These are phyloP conservation scores for Stegodyphus dumicola DNA, from an alignment of 1,140 invertebrate genomes.

Conservation along the genomic window DNA sequence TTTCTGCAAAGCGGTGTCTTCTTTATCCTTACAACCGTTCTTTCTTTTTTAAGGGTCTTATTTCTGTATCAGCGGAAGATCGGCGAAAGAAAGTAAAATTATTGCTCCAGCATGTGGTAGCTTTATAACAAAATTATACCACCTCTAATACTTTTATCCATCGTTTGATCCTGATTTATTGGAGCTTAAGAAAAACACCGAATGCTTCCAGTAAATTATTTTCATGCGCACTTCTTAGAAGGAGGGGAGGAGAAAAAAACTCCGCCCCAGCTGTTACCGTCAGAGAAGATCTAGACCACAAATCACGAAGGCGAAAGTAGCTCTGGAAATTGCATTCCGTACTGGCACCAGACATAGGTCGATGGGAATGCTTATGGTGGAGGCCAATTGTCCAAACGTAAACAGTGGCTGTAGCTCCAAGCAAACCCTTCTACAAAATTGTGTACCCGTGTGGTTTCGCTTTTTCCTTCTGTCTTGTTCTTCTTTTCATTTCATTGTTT, in stretches of 20 bases:
- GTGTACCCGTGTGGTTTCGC: too few species aligned
- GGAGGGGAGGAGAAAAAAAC: conserved; percentile 25
- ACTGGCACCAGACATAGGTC: conserved; percentile 26
- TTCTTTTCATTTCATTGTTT: too few species aligned
- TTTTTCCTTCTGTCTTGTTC: too few species aligned
- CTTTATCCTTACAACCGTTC: too few species aligned
- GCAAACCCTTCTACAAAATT: too few species aligned
- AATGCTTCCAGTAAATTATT: conserved; percentile 42
- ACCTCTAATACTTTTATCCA: conserved; percentile 30
- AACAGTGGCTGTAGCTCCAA: too few species aligned
- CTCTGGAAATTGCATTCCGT: conserved; percentile 45
- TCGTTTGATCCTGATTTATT: conserved; percentile 30
- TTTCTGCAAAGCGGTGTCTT: too few species aligned
- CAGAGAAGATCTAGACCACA: conserved; percentile 42
- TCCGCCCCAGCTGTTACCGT: conserved; percentile 33
- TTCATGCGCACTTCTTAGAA: conserved; percentile 22
- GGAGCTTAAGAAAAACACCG: conserved; percentile 33
- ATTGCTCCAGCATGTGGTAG: too few species aligned
- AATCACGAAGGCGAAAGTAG: conserved; percentile 38
- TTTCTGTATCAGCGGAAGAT: too few species aligned
- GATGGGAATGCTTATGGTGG: not conserved
- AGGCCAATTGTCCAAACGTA: too few species aligned
- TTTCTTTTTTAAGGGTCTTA: too few species aligned
- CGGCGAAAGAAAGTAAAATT: too few species aligned
- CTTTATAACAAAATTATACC: conserved; percentile 22